phyloP scores from a whole-genome alignment of 2,797 vertebrate genomes.

The Coluber constrictor region DNA sequence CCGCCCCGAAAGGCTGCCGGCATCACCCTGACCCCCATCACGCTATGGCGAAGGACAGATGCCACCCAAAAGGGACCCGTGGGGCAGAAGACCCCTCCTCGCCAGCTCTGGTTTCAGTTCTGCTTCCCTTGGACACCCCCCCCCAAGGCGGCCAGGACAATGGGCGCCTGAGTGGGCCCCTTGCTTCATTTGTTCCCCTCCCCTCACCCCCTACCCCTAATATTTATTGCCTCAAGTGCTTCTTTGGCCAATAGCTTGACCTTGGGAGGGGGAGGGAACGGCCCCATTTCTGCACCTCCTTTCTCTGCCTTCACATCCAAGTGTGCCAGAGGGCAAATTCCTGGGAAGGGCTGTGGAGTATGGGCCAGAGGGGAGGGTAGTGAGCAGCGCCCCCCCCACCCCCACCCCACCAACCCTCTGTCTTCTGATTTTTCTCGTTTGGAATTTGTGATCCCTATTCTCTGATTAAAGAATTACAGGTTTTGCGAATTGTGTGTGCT shows the following conservation, averaged over 20 bases:
- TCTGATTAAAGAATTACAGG: neutral
- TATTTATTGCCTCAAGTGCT: conserved; percentile 29
- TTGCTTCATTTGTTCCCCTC: neutral
- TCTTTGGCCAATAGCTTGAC: neutral
- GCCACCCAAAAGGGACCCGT: neutral
- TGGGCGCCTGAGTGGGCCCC: neutral
- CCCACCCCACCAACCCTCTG: accelerated
- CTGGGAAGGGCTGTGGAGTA: neutral
- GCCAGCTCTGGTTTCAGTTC: neutral
- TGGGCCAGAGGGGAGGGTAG: neutral
- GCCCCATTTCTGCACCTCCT: neutral
- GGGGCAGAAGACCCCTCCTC: neutral
- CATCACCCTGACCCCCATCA: neutral
- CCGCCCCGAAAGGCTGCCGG: neutral
- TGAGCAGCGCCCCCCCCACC: neutral
- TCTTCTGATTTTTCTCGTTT: neutral
- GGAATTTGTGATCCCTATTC: neutral
- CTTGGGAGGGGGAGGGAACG: too few relatives aligned
- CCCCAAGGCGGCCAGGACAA: too few relatives aligned
- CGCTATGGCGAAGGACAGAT: neutral
- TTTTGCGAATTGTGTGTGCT: neutral
- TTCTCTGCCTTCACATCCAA: neutral
- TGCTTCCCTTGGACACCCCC: neutral
- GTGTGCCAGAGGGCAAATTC: too few relatives aligned
- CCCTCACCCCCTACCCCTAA: accelerated